phyloP scores from a whole-genome alignment of 2,797 vertebrate species.

The Darevskia nairensis region DNA sequence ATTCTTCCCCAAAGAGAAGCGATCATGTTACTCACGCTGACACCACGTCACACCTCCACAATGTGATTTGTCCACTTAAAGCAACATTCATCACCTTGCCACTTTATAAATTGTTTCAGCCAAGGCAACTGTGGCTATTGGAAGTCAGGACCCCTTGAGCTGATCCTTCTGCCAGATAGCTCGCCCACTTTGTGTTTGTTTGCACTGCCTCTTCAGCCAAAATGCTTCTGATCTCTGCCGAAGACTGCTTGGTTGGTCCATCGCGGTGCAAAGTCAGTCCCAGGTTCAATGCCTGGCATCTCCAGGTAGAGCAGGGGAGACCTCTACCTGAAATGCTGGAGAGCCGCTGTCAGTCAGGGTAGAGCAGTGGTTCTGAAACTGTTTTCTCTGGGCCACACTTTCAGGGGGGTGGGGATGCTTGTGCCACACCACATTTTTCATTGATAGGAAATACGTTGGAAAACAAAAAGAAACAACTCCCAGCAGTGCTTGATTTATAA shows the following conservation, averaged over 20 bases:
- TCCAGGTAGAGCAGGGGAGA: no score
- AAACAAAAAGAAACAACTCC: no score
- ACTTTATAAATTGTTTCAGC: slow-evolving; percentile 82
- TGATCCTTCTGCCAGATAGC: slow-evolving; percentile 73
- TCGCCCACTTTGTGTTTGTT: slow-evolving; percentile 68
- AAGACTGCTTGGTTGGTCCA: not conserved
- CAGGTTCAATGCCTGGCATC: no score
- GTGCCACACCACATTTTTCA: no score
- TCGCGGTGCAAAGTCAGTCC: not conserved
- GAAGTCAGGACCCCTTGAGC: slow-evolving; percentile 69
- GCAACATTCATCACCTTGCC: slow-evolving; percentile 81
- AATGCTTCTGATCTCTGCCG: not conserved
- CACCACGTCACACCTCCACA: slow-evolving; percentile 75
- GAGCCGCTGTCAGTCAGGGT: no score
- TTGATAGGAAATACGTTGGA: no score
- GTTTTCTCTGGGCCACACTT: no score
- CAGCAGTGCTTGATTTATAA: no score
- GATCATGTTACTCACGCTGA: slow-evolving; percentile 71
- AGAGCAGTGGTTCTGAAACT: no score
- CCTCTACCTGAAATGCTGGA: no score
- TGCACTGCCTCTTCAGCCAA: slow-evolving; percentile 60
- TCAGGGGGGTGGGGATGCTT: no score
- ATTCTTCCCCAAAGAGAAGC: slow-evolving; percentile 67
- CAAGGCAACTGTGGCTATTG: slow-evolving; percentile 83
- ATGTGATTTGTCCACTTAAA: slow-evolving; percentile 78